Evolutionary conservation across 2,113 vertebrate genomes (phyloP), one percentile per base, ranked within the genome.

Genomic region (Amphiprion percula): DNA sequence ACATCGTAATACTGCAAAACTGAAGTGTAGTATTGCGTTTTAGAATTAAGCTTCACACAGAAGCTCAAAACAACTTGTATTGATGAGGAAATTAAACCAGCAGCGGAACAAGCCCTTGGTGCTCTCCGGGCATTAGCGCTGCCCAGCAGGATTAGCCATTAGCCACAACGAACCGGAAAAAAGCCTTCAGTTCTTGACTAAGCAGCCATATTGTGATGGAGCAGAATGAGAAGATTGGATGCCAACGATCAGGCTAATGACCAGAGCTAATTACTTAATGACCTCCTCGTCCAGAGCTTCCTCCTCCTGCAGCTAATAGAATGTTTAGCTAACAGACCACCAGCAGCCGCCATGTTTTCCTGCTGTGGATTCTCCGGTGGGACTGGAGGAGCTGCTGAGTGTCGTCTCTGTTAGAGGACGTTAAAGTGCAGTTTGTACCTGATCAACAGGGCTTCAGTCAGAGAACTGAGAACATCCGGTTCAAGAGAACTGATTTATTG

Each of bases 251-350:
- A 15, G 41, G 54, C 46, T 80, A 67, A 76, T 14, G 53, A 80
- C 39, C 54, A 11, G 4, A 69, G 33, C 33, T 77, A 41, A 81
- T 82, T 49, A 77, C 11, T 50, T 70, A 82, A 82, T 66, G 60
- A 85, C 56, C 46, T 80, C 55, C 41, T 67, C 5, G 1, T 54
- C 53, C 50, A 37, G 41, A 70, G n/a, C 71, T 37, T 70, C 64
- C 52, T 60, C 12, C 26, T 47, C 46, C 53, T 30, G 46, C 52
- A 10, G 53, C 67, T 65, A 21, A 49, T 53, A 26, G 15, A n/a
- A 26, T 39, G 1, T 12, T 16, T 10, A 63, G 62, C 59, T 60
- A 58, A 68, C 11, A 0, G 12, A 9, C 12, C 21, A 56, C 6
- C 58, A n/a, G 49, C 49, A 28, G 58, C 37, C 0, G 46, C 63